Evolutionary conservation across 2,888 invertebrate genomes (phyloP), one percentile per base, ranked within the genome.

Genomic region (Drosophila borealis): DNA sequence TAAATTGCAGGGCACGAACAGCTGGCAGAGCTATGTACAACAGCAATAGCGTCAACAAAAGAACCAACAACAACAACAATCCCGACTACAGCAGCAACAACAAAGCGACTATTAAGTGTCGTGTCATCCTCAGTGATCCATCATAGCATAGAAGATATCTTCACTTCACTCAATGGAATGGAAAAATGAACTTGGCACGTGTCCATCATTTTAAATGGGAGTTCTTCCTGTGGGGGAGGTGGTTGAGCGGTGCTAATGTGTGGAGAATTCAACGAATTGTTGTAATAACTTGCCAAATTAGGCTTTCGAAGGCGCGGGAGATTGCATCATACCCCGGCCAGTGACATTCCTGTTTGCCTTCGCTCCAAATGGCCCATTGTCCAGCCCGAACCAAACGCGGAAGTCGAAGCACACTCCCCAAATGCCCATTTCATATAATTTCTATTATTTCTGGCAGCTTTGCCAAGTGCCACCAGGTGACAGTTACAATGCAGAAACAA

Each of bases 371-470:
- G 75, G 85, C 65, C 88, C 85, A 87, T 83, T 83, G 88, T 84
- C 72, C 72, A 39, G 44, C 10, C 51, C 53, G 42, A 61, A 56
- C 81, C 81, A 73, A 83, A 83, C 81, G 81, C 83, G 83, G 83
- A 83, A 87, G 88, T 81, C 74, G 67, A 72, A 78, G 70, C 74
- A 80, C 79, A 83, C 83, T 87, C 85, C 81, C 85, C 72, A 78
- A 83, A 87, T 87, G 81, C 84, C 81, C 80, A 83, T 84, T 83
- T 83, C 78, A 83, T 87, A 83, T 87, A 87, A 83, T 83, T 83
- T 87, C 88, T 84, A 75, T 81, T 87, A 83, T 87, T 87, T 81
- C 75, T 83, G 74, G 81, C 87, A 81, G 74, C 79, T 77, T 75
- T 79, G 84, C 74, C 77, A 84, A 81, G 84, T 84, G 83, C 81